Percentiles rank a stretch among this genome's conserved stretches.
These are phyloP conservation scores for Neopelma chrysocephalum DNA, from an alignment of 2,797 vertebrate genomes.

Conservation along the genomic window DNA sequence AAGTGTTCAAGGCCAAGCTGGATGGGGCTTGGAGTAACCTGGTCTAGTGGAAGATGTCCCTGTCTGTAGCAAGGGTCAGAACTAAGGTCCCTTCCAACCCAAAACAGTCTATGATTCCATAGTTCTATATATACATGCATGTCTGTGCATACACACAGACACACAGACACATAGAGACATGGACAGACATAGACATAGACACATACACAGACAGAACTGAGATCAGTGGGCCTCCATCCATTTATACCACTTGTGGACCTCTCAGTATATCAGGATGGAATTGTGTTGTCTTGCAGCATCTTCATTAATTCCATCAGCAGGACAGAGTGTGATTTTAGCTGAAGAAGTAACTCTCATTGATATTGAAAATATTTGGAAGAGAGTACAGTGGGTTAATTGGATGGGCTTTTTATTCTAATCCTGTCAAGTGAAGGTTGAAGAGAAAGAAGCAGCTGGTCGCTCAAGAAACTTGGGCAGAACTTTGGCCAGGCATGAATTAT, in stretches of 20 bases:
- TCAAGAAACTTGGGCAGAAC: conserved; percentile 6
- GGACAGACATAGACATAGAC: neutral
- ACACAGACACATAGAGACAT: fast-evolving
- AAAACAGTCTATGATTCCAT: neutral
- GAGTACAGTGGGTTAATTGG: neutral
- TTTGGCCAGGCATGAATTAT: neutral
- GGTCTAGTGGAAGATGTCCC: neutral
- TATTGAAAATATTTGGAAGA: neutral
- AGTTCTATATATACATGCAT: neutral
- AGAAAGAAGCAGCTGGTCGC: conserved; percentile 11
- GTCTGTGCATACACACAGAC: neutral
- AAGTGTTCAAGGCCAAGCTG: neutral
- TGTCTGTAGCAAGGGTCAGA: neutral
- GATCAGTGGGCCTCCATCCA: neutral
- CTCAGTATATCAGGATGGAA: neutral
- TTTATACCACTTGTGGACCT: neutral
- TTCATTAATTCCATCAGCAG: neutral
- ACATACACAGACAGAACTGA: fast-evolving
- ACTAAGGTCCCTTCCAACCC: neutral
- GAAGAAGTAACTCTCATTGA: neutral
- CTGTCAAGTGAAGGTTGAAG: neutral
- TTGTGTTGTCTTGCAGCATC: neutral
- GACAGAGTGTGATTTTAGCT: neutral
- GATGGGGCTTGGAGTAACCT: neutral
- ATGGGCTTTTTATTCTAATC: neutral